Evolutionary conservation across 2,888 invertebrate genomes (phyloP), one percentile per base, ranked within the genome.

Genomic region (Drosophila pseudotalamancana): DNA sequence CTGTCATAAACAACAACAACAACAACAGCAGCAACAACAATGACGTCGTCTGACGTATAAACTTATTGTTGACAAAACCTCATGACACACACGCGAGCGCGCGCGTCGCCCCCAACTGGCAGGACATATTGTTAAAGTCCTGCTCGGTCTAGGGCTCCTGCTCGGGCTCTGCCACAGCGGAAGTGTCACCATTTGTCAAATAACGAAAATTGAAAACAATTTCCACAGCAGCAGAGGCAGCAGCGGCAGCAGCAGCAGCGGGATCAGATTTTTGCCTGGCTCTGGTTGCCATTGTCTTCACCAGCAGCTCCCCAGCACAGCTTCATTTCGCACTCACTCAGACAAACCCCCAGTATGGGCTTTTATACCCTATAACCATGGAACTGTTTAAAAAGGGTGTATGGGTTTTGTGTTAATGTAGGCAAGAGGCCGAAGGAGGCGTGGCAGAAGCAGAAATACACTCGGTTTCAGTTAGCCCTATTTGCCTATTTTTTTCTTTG

Each of bases 201-300:
- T 89, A 89, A 87, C 88, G 89, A 88, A 88, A 89, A 89, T 88
- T 89, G 89, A 89, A 88, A 88, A 88, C 88, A 88, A 89, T 89
- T 89, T 89, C 79, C 88, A 83, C 82, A 72, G 32, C 39, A 61
- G 32, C 32, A 63, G 14, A 14, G 14, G 45, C 21, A 9, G 45
- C 6, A 45, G 40, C 50, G 48, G 39, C 27, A 37, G 51, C n/a
- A n/a, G 32, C 25, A 64, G 55, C 50, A 62, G 35, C 49, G 50
- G 39, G 64, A 66, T 56, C 66, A 61, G 71, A 72, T 72, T 72
- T 72, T 61, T 56, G 46, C 43, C 46, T 35, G 46, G 48, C 46
- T 25, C 37, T 50, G 43, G 11, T 45, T 65, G 54, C 14, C 68
- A 68, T 68, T 71, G 72, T 79, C 72, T 78, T 73, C 72, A 72